These are phyloP conservation scores for Drosophila dunni DNA, from an alignment of 1,140 invertebrate species.

Conservation along the genomic window DNA sequence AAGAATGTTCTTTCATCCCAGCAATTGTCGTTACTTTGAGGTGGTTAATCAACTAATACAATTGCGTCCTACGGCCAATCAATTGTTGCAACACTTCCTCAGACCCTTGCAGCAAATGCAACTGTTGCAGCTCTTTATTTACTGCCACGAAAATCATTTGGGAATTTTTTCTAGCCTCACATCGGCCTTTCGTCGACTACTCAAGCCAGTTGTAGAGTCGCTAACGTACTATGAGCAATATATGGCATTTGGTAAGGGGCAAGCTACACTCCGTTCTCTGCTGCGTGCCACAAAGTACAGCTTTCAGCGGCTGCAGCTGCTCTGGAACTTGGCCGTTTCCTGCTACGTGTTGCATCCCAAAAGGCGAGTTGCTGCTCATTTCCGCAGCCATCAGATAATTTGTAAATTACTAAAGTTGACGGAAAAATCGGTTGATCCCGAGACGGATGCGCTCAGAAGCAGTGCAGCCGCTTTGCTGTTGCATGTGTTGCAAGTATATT, in stretches of 20 bases:
- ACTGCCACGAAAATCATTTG: background rate
- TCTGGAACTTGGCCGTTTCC: conserved; percentile 8
- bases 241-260: background rate
- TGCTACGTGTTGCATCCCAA: background rate
- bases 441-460: background rate
- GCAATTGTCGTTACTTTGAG: conserved; percentile 14
- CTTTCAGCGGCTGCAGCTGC: background rate
- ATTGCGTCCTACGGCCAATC: background rate
- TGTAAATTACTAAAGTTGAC: conserved; percentile 1
- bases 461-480: conserved; percentile 19
- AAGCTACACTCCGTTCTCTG: background rate
- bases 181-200: conserved; percentile 20
- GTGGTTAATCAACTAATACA: background rate
- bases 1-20: conserved; percentile 29
- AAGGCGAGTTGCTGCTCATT: background rate
- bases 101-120: conserved; percentile 36
- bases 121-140: conserved; percentile 23
- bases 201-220: conserved; percentile 46
- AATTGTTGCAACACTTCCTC: background rate
- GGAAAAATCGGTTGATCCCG: background rate
- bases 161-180: conserved; percentile 14
- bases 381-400: conserved; percentile 12
- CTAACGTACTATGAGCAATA: conserved; percentile 26
- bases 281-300: background rate
- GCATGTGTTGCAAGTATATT: conserved; percentile 37